Base-by-base conservation (phyloP, 2,888 invertebrate genomes). In the Alloscopus bannaensis region DNA sequence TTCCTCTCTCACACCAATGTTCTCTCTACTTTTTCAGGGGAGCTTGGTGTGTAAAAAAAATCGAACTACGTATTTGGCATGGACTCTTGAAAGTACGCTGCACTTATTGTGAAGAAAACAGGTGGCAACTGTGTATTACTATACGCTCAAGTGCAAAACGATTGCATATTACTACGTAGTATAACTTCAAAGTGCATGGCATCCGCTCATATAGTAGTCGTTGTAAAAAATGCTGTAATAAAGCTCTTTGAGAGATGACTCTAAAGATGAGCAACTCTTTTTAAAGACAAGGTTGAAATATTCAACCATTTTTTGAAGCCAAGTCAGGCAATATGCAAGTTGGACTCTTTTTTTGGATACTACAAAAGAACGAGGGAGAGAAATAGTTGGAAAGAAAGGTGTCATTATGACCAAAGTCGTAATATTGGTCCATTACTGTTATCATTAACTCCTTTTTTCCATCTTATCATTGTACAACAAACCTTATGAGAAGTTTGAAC, bases 381-480 rank as follows among this genome's bases (percentile, higher is more conserved):
- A 64, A 6, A 64, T 24, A 42, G 26, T 24, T n/a, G 45, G 28
- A 26, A 47, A 18, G 47, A 65, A 65, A 65, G 65, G 47, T 65
- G 65, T 65, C 65, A 65, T 65, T 65, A 65, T 47, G 65, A 22
- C 65, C 47, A 65, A 47, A 26, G 28, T 24, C 64, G 22, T 40
- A 62, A 62, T 62, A 62, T 40, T 62, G 40, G 26, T 57, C 57
- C 57, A 57, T 57, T n/a, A 57, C 31, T 13, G 50, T 47, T 36
- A 66, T 50, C 29, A 57, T 26, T 29, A 29, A 57, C 28, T 57
- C 68, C n/a, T 55, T 55, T 24, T 22, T 31, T 16, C 24, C 13
- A 36, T 36, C 29, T 36, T 47, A 29, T n/a, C 50, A n/a, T n/a
- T n/a, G n/a, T n/a, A n/a, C n/a, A n/a, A n/a, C n/a, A n/a, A n/a